These are phyloP conservation scores for Aphidoletes aphidimyza DNA, from an alignment of 2,888 invertebrate species.

Conservation along the genomic window DNA sequence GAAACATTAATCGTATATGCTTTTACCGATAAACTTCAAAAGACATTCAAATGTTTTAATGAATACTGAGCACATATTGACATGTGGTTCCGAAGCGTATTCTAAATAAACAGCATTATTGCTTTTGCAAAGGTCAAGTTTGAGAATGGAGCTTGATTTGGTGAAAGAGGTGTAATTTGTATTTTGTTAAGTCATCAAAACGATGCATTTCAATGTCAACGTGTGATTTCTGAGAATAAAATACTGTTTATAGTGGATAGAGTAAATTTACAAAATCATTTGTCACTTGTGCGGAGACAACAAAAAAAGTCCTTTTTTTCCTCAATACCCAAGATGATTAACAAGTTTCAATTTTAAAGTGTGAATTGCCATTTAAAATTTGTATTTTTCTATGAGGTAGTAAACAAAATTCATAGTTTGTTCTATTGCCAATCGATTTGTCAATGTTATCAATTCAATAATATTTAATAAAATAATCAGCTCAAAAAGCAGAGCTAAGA, in stretches of 20 bases:
- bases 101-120: neutral
- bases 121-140: conserved; percentile 29
- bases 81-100: neutral
- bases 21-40: neutral
- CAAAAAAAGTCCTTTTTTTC: too few relatives aligned
- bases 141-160: conserved; percentile 1
- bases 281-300: too few relatives aligned
- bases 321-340: too few relatives aligned
- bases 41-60: conserved; percentile 1
- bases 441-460: neutral
- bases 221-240: neutral
- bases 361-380: neutral
- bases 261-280: neutral
- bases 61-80: neutral
- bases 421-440: neutral
- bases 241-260: neutral
- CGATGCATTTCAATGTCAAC: neutral
- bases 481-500: too few relatives aligned
- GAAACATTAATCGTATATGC: neutral
- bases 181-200: neutral
- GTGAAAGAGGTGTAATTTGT: neutral
- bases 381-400: neutral
- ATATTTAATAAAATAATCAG: too few relatives aligned
- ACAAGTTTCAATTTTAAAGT: too few relatives aligned
- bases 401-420: conserved; percentile 27